phyloP scores from a whole-genome alignment of 2,797 vertebrate genomes.

The Emydoidea blandingii region DNA sequence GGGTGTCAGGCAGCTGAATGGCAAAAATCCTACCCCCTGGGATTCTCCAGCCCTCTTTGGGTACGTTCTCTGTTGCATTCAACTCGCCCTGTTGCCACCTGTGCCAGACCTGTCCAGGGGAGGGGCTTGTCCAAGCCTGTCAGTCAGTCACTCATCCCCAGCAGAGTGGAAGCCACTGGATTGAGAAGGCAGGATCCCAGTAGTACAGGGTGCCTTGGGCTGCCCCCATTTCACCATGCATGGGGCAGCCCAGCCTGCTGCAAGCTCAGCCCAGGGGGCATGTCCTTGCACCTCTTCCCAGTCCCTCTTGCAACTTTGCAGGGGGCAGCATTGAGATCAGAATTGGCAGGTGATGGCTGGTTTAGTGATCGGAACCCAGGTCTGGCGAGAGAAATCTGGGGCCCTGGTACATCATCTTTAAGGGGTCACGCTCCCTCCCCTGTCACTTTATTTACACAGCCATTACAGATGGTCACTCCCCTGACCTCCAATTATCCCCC shows the following conservation, averaged over 20 bases:
- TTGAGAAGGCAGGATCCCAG: no score
- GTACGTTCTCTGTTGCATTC: not conserved
- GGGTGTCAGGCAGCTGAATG: not conserved
- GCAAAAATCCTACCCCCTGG: not conserved
- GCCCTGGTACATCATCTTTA: not conserved
- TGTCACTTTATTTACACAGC: not conserved
- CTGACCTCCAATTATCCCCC: not conserved
- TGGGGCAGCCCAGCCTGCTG: not conserved
- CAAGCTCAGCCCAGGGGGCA: not conserved
- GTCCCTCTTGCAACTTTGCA: not conserved
- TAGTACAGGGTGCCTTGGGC: not conserved
- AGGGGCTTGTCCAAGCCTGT: not conserved
- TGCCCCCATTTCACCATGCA: not conserved
- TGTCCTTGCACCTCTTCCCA: fast-evolving
- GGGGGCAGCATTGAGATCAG: not conserved
- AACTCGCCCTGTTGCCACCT: not conserved
- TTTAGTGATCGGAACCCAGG: not conserved
- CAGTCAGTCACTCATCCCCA: not conserved
- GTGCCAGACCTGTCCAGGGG: not conserved
- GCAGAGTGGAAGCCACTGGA: not conserved
- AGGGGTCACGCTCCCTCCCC: not conserved
- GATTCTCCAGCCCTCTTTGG: not conserved
- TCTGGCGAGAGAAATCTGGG: not conserved
- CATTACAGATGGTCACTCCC: not conserved
- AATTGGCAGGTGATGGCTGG: fast-evolving